A percentile compares a stretch with the other conserved stretches of the same genome.
Evolutionary conservation across 1,140 invertebrate genomes (phyloP).

Genomic region (Drosophila novamexicana): DNA sequence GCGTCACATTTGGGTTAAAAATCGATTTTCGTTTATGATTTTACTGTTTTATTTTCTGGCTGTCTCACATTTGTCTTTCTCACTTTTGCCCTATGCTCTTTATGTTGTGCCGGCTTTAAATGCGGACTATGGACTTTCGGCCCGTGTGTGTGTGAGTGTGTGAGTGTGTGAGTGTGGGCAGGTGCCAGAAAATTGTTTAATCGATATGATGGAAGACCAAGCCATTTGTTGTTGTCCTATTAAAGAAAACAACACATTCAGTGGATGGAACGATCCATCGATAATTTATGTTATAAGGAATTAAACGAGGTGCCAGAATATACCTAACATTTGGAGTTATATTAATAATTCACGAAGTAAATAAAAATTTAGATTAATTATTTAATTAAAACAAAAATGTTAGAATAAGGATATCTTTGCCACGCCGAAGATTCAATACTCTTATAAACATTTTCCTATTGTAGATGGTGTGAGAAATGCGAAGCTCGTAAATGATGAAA

Average conservation of each 20-base stretch:
- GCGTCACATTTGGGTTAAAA: constrained; percentile 52
- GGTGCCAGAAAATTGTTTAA: constrained; percentile 54
- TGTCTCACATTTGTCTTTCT: constrained; percentile 32
- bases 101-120: constrained; percentile 24
- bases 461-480: too few species aligned
- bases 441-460: too few species aligned
- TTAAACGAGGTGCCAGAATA: not conserved
- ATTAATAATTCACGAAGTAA: too few species aligned
- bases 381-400: too few species aligned
- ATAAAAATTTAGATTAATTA: too few species aligned
- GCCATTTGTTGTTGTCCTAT: constrained; percentile 47
- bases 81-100: constrained; percentile 30
- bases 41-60: constrained; percentile 25
- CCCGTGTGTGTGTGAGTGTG: not conserved
- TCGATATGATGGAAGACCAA: constrained; percentile 49
- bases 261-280: constrained; percentile 19
- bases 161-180: constrained; percentile 22
- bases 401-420: too few species aligned
- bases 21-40: constrained; percentile 56
- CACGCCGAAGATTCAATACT: too few species aligned
- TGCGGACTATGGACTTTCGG: constrained; percentile 24
- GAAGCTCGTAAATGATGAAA: too few species aligned
- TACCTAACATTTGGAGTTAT: too few species aligned
- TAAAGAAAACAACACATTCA: constrained; percentile 10
- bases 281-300: constrained; percentile 2